Conservation (phyloP, 2,888 invertebrate species). For the Trachelus iudaicus region DNA sequence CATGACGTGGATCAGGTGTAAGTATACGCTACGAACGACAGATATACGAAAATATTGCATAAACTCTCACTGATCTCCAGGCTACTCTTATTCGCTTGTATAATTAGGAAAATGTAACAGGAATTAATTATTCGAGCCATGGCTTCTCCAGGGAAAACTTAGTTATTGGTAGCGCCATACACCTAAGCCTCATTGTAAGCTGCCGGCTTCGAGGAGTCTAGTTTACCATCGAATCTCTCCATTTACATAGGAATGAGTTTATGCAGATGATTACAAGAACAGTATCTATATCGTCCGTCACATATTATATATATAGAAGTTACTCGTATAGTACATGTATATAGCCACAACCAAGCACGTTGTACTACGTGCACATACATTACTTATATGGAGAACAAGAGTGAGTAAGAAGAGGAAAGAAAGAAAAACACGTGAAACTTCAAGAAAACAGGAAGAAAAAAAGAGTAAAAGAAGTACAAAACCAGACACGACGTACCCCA, state of each 20-base stretch:
- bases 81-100: neutral
- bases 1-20: neutral
- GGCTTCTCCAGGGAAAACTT: conserved; percentile 17
- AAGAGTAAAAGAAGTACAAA: neutral
- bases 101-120: neutral
- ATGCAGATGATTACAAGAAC: conserved; percentile 20
- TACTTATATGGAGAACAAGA: neutral
- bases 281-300: conserved; percentile 18
- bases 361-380: neutral
- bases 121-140: conserved; percentile 32
- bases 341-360: conserved; percentile 24
- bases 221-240: conserved; percentile 41
- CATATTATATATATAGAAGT: neutral
- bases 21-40: neutral
- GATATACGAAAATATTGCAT: neutral
- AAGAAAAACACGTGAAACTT: neutral
- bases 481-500: neutral
- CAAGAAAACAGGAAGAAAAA: no score
- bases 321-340: neutral
- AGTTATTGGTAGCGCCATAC: conserved; percentile 9
- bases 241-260: conserved; percentile 29
- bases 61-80: neutral
- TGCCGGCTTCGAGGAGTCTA: conserved; percentile 39
- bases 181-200: conserved; percentile 40
- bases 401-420: neutral